phyloP scores from a whole-genome alignment of 2,888 invertebrate genomes.

The Fragum whitleyi region DNA sequence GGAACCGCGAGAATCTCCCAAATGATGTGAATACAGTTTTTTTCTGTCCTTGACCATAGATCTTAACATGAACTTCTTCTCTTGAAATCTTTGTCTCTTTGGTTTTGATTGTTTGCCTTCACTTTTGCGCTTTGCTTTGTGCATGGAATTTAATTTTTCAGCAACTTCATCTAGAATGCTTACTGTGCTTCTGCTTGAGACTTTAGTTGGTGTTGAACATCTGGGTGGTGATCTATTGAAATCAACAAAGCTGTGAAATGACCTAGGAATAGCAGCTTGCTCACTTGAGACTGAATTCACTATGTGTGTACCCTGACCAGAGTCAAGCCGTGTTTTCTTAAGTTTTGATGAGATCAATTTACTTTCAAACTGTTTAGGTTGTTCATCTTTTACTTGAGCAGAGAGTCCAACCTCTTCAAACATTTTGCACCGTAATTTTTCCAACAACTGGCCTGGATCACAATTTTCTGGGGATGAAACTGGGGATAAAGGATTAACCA shows the following conservation, averaged over 20 bases:
- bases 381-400: conserved; percentile 37
- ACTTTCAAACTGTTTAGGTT: conserved; percentile 58
- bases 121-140: conserved; percentile 42
- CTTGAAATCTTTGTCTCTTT: conserved; percentile 33
- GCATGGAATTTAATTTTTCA: conserved; percentile 41
- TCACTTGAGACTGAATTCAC: no score
- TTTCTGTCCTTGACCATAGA: conserved; percentile 36
- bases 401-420: conserved; percentile 59
- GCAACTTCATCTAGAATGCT: conserved; percentile 57
- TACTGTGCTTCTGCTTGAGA: background rate
- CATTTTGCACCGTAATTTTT: conserved; percentile 49
- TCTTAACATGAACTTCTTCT: conserved; percentile 52
- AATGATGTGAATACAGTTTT: background rate
- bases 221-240: conserved; percentile 2
- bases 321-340: conserved; percentile 9
- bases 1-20: no score
- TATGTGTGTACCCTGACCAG: no score
- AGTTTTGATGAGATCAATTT: conserved; percentile 54
- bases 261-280: no score
- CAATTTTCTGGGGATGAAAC: conserved; percentile 41
- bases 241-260: no score
- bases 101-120: conserved; percentile 3
- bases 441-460: conserved; percentile 43
- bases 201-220: conserved; percentile 29
- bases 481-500: background rate